Evolutionary conservation across 1,140 invertebrate species (phyloP), one percentile per base, ranked within the genome.

Genomic region (Schlechtendalia chinensis): DNA sequence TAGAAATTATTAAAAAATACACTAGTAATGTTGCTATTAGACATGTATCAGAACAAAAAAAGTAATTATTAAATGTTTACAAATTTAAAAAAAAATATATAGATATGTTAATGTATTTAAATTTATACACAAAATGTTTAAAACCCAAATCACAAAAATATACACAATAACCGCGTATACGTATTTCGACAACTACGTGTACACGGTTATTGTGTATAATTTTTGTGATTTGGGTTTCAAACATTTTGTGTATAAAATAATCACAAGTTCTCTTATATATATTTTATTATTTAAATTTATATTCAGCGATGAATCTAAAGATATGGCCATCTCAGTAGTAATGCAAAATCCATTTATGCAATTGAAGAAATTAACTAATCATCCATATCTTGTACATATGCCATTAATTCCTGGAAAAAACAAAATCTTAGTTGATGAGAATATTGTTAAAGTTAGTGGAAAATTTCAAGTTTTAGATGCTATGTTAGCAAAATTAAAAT

Each of bases 401-500:
- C 90, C 90, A 3, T 19, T 88, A 2, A 85, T 86, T 82, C 84
- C 86, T 0, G 85, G 53, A 84, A 85, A 1, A 83, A 85, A 47
- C 85, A 84, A 29, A 86, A 84, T 59, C 80, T 83, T 56, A 24
- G 82, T 91, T n/a, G 88, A 90, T 84, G 87, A 91, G 81, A 84
- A 90, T 17, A 80, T 93, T 4, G 85, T 93, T 0, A 86, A 83
- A 54, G 83, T 83, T 19, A 91, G 89, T 82, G 93, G 93, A 1
- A 94, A 94, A 85, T 85, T 94, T 84, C 83, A 89, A 72, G 87
- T 94, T 11, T 83, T 94, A 45, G 92, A 94, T 85, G 86, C 88
- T 61, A 87, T 94, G 86, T 83, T 94, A 22, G 80, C 83, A 8
- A 89, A 89, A 84, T 85, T 94, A 3, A 87, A 89, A 82, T 81